phyloP scores from a whole-genome alignment of 2,888 invertebrate genomes.

The Drosophila suboccidentalis region DNA sequence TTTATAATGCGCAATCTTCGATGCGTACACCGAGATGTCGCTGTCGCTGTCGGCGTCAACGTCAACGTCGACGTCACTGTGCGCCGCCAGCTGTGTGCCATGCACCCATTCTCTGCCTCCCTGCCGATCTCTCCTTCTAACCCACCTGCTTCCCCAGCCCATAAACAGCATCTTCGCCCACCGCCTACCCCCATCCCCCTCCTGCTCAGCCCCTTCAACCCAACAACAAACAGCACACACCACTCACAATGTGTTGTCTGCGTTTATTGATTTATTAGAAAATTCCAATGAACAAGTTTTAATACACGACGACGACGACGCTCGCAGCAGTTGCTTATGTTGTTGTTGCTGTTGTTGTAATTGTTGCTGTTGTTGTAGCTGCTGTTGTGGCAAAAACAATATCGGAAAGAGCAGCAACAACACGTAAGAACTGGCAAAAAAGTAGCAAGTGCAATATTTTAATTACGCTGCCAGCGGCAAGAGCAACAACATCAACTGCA shows the following conservation, averaged over 20 bases:
- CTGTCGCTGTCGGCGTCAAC: slow-evolving; percentile 29
- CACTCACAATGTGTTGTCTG: slow-evolving; percentile 74
- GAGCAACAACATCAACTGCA: slow-evolving; percentile 29
- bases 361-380: slow-evolving; percentile 40
- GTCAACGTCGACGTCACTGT: slow-evolving; percentile 11
- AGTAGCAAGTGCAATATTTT: slow-evolving; percentile 84
- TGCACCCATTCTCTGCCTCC: slow-evolving; percentile 30
- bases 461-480: slow-evolving; percentile 70
- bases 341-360: slow-evolving; percentile 38
- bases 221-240: slow-evolving; percentile 15
- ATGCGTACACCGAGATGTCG: slow-evolving; percentile 37
- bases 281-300: slow-evolving; percentile 84
- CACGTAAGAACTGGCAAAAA: slow-evolving; percentile 49
- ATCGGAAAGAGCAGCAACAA: slow-evolving; percentile 37
- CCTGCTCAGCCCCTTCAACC: slow-evolving; percentile 1
- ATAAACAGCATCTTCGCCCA: slow-evolving; percentile 47
- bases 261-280: slow-evolving; percentile 84
- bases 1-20: slow-evolving; percentile 69
- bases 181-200: neutral
- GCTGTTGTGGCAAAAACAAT: slow-evolving; percentile 53
- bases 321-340: slow-evolving; percentile 33
- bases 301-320: slow-evolving; percentile 67
- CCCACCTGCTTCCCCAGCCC: slow-evolving; percentile 33
- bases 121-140: neutral
- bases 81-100: slow-evolving; percentile 71